Percentiles rank a stretch among this genome's conserved stretches.
phyloP scores from a whole-genome alignment of 2,797 vertebrate genomes.

The Octomys mimax region DNA sequence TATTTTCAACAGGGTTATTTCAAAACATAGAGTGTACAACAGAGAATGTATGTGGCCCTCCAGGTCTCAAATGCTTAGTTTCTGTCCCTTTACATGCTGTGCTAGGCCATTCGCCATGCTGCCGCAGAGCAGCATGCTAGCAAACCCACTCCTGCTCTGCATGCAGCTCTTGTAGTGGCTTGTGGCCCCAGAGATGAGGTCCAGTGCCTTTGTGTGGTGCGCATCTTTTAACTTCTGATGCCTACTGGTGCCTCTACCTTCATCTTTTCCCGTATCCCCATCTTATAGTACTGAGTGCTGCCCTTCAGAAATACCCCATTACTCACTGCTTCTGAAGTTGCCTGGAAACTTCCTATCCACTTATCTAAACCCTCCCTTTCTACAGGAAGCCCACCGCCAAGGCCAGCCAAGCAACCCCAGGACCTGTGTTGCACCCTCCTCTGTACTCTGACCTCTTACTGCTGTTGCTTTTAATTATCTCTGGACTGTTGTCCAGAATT shows the following conservation, averaged over 20 bases:
- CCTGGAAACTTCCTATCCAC: background rate
- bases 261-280: background rate
- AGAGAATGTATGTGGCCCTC: background rate
- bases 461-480: background rate
- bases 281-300: background rate
- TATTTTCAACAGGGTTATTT: slow-evolving; percentile 2
- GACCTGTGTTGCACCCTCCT: background rate
- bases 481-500: background rate
- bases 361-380: slow-evolving; percentile 19
- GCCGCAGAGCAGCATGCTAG: background rate
- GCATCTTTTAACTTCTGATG: background rate
- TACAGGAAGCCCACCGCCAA: background rate
- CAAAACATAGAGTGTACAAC: slow-evolving; percentile 6
- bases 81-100: background rate
- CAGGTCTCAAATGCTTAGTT: slow-evolving; percentile 6
- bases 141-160: background rate
- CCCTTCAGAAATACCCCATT: background rate
- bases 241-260: background rate
- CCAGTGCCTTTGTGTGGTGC: background rate
- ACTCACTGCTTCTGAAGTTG: background rate
- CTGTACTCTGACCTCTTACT: background rate
- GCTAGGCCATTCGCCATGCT: background rate
- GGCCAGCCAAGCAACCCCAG: background rate
- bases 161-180: slow-evolving; percentile 29
- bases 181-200: slow-evolving; percentile 4